phyloP scores from a whole-genome alignment of 2,888 invertebrate species.

The Cyclophora punctaria region DNA sequence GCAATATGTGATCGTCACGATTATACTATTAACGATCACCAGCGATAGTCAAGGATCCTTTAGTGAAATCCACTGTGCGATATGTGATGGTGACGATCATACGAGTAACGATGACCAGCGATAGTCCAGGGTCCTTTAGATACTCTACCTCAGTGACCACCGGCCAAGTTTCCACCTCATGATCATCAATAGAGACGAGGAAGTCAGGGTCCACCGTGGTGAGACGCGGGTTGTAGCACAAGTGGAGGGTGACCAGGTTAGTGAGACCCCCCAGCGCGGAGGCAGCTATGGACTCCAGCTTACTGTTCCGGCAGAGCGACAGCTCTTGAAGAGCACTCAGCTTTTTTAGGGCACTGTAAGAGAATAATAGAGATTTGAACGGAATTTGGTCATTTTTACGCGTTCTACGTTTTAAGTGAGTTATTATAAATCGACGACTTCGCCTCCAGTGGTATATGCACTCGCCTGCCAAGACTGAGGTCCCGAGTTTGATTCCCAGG shows the following conservation, averaged over 20 bases:
- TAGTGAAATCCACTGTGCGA: too few relatives aligned
- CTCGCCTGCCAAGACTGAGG: too few relatives aligned
- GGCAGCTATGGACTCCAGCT: constrained; percentile 73
- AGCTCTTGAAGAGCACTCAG: constrained; percentile 75
- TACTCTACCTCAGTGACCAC: constrained; percentile 72
- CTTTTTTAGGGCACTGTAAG: constrained; percentile 68
- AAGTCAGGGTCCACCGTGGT: constrained; percentile 74
- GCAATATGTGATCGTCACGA: too few relatives aligned
- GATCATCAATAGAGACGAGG: constrained; percentile 54
- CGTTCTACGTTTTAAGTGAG: neutral
- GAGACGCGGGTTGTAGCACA: constrained; percentile 77
- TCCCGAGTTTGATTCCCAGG: too few relatives aligned
- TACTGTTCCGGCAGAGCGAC: constrained; percentile 76
- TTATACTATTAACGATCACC: too few relatives aligned
- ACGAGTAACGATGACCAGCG: too few relatives aligned
- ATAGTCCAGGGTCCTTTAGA: too few relatives aligned
- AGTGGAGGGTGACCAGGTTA: constrained; percentile 70
- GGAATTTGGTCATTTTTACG: neutral
- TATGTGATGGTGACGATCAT: too few relatives aligned
- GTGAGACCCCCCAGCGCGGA: constrained; percentile 37
- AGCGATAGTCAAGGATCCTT: too few relatives aligned
- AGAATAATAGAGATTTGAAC: neutral
- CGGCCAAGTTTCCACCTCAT: constrained; percentile 71
- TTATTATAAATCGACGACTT: too few relatives aligned
- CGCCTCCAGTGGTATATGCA: too few relatives aligned